These are phyloP conservation scores for Phallusia fumigata DNA, from an alignment of 23 tunicate species.

Conservation along the genomic window DNA sequence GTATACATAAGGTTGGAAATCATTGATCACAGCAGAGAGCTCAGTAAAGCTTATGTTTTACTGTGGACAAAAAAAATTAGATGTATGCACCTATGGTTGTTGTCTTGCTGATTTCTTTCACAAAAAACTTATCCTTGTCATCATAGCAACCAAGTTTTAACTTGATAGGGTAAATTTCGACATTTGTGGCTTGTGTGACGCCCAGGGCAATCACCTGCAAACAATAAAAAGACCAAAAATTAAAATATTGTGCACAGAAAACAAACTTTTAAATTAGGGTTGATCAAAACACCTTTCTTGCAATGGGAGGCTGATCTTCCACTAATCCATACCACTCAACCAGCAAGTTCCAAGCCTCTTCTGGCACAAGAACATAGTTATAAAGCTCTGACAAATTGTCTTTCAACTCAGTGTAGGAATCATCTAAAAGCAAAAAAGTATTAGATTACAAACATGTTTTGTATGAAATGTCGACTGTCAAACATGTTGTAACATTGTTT, in stretches of 20 bases:
- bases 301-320: constrained; percentile 41
- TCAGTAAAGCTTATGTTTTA: too few relatives aligned
- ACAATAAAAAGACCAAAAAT: neutral
- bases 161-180: constrained; percentile 79
- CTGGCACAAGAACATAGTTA: constrained; percentile 54
- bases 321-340: constrained; percentile 51
- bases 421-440: neutral
- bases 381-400: constrained; percentile 35
- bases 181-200: constrained; percentile 6
- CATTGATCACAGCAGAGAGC: too few relatives aligned
- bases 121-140: constrained; percentile 18
- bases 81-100: constrained; percentile 47
- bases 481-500: too few relatives aligned
- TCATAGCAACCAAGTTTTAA: constrained; percentile 43
- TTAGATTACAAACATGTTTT: neutral
- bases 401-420: constrained; percentile 20
- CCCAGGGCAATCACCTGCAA: constrained; percentile 74
- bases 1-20: too few relatives aligned
- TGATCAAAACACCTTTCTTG: constrained; percentile 43
- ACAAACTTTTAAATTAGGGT: neutral
- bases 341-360: constrained; percentile 60
- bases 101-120: constrained; percentile 35
- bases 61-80: too few relatives aligned
- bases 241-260: neutral
- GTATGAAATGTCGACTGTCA: too few relatives aligned